phyloP scores from a whole-genome alignment of 2,888 invertebrate species.

The Eristalis intricaria region DNA sequence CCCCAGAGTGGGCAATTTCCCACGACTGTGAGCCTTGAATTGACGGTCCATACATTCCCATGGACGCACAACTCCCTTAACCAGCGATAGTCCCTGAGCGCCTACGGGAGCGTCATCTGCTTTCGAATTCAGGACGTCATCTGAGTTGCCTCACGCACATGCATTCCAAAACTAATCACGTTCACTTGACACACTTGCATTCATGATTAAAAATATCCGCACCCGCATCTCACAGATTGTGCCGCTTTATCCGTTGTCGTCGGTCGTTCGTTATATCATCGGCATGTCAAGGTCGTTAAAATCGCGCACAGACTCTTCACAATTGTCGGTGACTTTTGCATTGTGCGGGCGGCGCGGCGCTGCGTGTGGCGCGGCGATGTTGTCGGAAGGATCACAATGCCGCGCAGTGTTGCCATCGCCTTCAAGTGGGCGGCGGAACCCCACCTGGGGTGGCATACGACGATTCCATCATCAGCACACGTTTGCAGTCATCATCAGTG shows the following conservation, averaged over 20 bases:
- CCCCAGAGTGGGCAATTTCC: too few relatives aligned
- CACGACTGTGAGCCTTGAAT: too few relatives aligned
- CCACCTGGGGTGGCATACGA: not conserved
- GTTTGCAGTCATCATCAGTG: conserved; percentile 47
- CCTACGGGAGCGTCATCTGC: not conserved
- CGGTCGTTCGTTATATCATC: conserved; percentile 11
- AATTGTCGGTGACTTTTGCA: conserved; percentile 44
- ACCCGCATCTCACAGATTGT: not conserved
- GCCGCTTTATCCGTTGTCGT: conserved; percentile 16
- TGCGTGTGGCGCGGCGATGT: too few relatives aligned
- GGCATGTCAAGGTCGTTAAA: conserved; percentile 40
- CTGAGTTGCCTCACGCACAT: not conserved
- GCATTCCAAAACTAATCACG: not conserved
- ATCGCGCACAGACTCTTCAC: conserved; percentile 19
- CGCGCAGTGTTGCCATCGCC: not conserved
- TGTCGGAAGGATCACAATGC: too few relatives aligned
- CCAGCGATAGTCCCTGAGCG: too few relatives aligned
- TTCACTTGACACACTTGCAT: not conserved
- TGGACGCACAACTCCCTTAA: too few relatives aligned
- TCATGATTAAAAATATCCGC: conserved; percentile 15
- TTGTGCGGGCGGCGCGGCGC: conserved; percentile 5
- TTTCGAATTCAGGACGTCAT: not conserved
- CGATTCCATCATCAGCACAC: not conserved
- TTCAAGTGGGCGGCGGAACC: not conserved
- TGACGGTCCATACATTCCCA: too few relatives aligned